Evolutionary conservation across 2,113 vertebrate species (phyloP).

Genomic region (Phyllostomus hastatus): DNA sequence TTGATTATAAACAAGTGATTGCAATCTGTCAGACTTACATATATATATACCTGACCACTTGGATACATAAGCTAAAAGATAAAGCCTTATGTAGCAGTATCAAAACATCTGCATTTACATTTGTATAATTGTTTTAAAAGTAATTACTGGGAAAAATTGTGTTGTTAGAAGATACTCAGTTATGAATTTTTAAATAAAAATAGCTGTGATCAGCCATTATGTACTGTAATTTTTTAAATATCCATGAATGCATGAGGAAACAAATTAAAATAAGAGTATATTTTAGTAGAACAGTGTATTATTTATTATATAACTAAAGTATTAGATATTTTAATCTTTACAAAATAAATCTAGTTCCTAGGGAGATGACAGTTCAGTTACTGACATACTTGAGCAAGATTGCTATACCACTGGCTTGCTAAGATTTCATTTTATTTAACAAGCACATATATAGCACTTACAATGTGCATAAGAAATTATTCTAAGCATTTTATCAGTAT

Average conservation of each 20-base stretch:
- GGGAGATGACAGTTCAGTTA: not conserved
- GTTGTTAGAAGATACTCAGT: not conserved
- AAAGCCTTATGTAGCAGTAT: not conserved
- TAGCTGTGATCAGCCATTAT: not conserved
- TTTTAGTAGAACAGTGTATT: not conserved
- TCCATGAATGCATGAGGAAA: not conserved
- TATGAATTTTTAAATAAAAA: slow-evolving; percentile 31
- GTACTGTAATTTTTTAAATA: not conserved
- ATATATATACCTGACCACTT: slow-evolving; percentile 24
- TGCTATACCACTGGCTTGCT: not conserved
- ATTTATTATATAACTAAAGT: not conserved
- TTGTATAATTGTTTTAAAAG: slow-evolving; percentile 59
- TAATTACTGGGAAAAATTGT: slow-evolving; percentile 45
- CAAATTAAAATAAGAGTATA: not conserved
- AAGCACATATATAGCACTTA: not conserved
- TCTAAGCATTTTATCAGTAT: not conserved
- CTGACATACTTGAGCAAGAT: not conserved
- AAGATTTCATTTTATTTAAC: slow-evolving; percentile 36
- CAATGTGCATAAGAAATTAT: not conserved
- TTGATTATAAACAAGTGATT: slow-evolving; percentile 44
- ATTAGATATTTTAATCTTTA: not conserved
- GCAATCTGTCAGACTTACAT: slow-evolving; percentile 51
- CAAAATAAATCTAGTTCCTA: not conserved
- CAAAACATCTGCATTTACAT: slow-evolving; percentile 56
- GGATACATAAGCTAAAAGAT: slow-evolving; percentile 21